Percentiles rank a stretch among this genome's conserved stretches.
Evolutionary conservation across 2,888 invertebrate species (phyloP).

Genomic region (Cataglyphis cursor): DNA sequence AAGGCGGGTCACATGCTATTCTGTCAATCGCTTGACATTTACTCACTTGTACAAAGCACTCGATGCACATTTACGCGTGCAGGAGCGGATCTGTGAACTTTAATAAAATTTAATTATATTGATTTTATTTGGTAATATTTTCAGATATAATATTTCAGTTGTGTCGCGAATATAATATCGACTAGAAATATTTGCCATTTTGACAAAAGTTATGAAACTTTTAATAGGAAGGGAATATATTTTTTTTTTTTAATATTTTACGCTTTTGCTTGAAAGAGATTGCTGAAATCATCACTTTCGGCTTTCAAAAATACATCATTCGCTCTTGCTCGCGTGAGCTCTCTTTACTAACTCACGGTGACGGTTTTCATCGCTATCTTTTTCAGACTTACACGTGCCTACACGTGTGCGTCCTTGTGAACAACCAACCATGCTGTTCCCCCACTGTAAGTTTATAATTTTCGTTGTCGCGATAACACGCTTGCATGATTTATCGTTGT

Average conservation of each 20-base stretch:
- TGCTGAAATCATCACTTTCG: neutral
- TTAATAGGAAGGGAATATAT: neutral
- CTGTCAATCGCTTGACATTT: conserved; percentile 57
- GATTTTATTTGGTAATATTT: neutral
- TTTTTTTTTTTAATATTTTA: neutral
- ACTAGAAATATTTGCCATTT: neutral
- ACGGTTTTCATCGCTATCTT: conserved; percentile 81
- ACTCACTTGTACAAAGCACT: conserved; percentile 38
- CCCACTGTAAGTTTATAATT: conserved; percentile 90
- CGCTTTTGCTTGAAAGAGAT: neutral
- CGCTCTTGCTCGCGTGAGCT: conserved; percentile 19
- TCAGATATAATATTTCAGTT: neutral
- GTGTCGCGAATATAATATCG: neutral
- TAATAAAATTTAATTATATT: conserved; percentile 5
- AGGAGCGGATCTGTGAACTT: neutral
- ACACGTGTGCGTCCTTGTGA: conserved; percentile 95
- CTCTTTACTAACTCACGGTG: conserved; percentile 61
- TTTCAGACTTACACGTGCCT: conserved; percentile 96
- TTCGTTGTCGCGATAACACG: conserved; percentile 23
- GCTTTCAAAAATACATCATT: neutral
- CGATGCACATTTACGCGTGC: conserved; percentile 2
- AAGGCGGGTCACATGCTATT: conserved; percentile 42
- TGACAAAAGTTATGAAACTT: neutral
- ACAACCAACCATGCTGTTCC: conserved; percentile 95
- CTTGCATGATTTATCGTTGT: conserved; percentile 29